These are phyloP conservation scores for Amiota communis DNA, from an alignment of 2,888 invertebrate species.

Conservation along the genomic window DNA sequence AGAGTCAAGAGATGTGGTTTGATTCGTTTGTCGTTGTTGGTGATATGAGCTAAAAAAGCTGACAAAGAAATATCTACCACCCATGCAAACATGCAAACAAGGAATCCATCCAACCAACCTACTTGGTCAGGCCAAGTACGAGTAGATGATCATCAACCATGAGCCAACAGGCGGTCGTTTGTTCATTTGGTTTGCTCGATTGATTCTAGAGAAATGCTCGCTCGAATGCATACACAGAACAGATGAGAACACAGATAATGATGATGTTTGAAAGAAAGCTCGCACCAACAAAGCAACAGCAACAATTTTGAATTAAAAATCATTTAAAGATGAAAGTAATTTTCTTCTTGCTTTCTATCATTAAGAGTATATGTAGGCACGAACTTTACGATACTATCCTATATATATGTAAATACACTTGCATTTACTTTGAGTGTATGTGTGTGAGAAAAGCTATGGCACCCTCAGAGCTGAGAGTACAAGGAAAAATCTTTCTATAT, in stretches of 20 bases:
- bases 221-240: not conserved
- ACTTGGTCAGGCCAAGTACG: no score
- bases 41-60: no score
- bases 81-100: no score
- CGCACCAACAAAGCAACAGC: slow-evolving; percentile 40
- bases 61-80: no score
- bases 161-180: not conserved
- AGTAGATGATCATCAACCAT: not conserved
- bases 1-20: not conserved
- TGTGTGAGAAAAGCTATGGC: slow-evolving; percentile 26
- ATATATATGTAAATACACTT: slow-evolving; percentile 12
- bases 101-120: no score
- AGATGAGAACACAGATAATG: no score
- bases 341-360: slow-evolving; percentile 45
- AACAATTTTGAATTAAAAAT: slow-evolving; percentile 28
- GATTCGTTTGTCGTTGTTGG: no score
- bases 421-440: slow-evolving; percentile 5
- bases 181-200: not conserved
- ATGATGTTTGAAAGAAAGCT: slow-evolving; percentile 27
- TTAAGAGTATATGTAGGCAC: slow-evolving; percentile 43
- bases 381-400: no score
- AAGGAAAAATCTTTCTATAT: not conserved
- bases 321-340: slow-evolving; percentile 64
- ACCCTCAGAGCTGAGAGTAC: slow-evolving; percentile 46
- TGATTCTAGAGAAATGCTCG: not conserved